A percentile compares a stretch with the other conserved stretches of the same genome.
phyloP scores from a whole-genome alignment of 2,797 vertebrate species.

The Anniella stebbinsi region DNA sequence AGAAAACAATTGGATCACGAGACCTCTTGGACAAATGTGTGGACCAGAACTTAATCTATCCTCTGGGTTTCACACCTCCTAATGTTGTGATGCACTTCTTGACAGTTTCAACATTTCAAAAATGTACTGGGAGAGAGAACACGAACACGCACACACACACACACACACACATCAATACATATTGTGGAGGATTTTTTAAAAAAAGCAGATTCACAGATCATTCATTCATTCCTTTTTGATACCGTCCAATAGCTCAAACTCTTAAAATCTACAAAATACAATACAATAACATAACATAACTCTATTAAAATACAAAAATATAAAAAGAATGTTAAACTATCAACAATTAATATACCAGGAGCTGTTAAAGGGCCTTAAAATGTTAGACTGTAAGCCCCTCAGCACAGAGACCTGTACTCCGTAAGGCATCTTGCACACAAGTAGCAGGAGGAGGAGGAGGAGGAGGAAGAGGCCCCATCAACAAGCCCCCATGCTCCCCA shows the following conservation, averaged over 20 bases:
- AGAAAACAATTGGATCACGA: not conserved
- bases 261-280: no score
- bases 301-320: no score
- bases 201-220: no score
- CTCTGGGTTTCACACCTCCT: not conserved
- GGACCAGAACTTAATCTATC: not conserved
- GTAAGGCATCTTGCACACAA: not conserved
- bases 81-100: not conserved
- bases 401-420: not conserved
- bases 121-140: not conserved
- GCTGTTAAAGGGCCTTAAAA: no score
- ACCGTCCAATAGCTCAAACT: no score
- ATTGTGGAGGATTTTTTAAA: not conserved
- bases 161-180: not conserved
- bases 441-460: no score
- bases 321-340: no score
- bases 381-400: not conserved
- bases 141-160: no score
- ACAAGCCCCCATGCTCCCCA: not conserved
- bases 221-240: no score
- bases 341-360: no score
- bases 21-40: not conserved
- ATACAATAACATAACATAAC: no score
- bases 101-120: not conserved
- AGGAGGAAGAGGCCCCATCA: fast-evolving